phyloP scores from a whole-genome alignment of 2,797 vertebrate genomes.

The Argyrosomus regius region DNA sequence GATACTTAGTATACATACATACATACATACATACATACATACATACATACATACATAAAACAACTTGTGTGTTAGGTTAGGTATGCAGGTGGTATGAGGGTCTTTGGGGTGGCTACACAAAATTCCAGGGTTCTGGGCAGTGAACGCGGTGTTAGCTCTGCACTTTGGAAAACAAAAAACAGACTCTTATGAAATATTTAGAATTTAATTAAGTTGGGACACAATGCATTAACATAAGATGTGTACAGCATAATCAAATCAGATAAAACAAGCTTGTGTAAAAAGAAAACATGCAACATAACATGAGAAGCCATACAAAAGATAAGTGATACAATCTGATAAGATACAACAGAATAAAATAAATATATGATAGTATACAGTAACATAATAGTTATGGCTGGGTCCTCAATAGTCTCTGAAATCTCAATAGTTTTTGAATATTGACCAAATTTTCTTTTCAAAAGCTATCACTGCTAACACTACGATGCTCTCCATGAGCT shows the following conservation, averaged over 20 bases:
- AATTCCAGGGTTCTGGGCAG: not conserved
- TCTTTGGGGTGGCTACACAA: constrained; percentile 4
- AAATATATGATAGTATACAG: not conserved
- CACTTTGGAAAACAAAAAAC: constrained; percentile 41
- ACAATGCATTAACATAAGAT: constrained; percentile 31
- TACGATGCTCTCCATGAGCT: not conserved
- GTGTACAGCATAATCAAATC: constrained; percentile 36
- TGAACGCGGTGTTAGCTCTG: not conserved
- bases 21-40: no score
- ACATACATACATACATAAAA: no score
- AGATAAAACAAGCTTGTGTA: constrained; percentile 35
- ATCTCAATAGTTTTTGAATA: not conserved
- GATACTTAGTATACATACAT: not conserved
- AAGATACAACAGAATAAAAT: constrained; percentile 18
- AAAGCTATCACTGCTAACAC: not conserved
- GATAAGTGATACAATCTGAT: constrained; percentile 24
- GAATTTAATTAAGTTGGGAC: constrained; percentile 41
- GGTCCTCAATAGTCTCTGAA: not conserved
- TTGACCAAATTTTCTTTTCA: constrained; percentile 5
- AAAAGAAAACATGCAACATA: constrained; percentile 32
- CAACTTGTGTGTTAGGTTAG: not conserved
- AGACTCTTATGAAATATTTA: constrained; percentile 11
- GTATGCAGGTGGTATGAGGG: not conserved
- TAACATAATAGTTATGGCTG: constrained; percentile 13
- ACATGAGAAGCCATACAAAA: constrained; percentile 40